Percentiles rank a stretch among this genome's conserved stretches.
Evolutionary conservation across 1,140 invertebrate species (phyloP).

Genomic region (Ditylenchus dipsaci): DNA sequence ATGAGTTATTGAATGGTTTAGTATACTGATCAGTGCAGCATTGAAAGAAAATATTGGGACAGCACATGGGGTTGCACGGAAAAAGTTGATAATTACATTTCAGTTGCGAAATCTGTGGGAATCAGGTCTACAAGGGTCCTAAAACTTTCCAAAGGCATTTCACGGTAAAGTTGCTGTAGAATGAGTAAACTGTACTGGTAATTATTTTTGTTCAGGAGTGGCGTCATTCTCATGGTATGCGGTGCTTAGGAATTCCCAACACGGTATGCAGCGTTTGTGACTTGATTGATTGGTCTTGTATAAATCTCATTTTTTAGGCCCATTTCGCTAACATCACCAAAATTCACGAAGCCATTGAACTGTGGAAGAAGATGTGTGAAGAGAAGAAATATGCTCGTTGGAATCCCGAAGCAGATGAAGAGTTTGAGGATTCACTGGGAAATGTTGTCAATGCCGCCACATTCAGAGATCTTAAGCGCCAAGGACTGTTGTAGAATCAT

Average conservation of each 20-base stretch:
- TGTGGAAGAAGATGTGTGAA: slow-evolving; percentile 71
- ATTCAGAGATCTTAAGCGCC: slow-evolving; percentile 94
- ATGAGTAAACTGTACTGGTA: neutral
- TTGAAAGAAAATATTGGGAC: no score
- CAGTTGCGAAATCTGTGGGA: slow-evolving; percentile 97
- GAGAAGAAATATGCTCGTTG: slow-evolving; percentile 63
- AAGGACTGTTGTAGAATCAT: slow-evolving; percentile 75
- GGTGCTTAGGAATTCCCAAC: slow-evolving; percentile 96
- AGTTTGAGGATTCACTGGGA: slow-evolving; percentile 95
- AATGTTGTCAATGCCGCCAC: slow-evolving; percentile 98
- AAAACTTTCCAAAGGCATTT: slow-evolving; percentile 99
- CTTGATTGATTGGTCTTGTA: no score
- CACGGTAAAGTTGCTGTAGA: slow-evolving; percentile 64
- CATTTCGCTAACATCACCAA: slow-evolving; percentile 99
- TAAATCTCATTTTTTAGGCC: slow-evolving; percentile 61
- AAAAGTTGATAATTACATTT: neutral
- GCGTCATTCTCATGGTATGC: slow-evolving; percentile 98
- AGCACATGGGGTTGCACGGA: no score
- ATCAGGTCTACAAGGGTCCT: slow-evolving; percentile 89
- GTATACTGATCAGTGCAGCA: no score
- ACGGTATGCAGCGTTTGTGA: slow-evolving; percentile 62
- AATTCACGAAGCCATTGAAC: slow-evolving; percentile 82
- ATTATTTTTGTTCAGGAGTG: slow-evolving; percentile 70
- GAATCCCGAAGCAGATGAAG: slow-evolving; percentile 86
- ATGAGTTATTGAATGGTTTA: no score